Percentiles rank a stretch among this genome's conserved stretches.
Evolutionary conservation across 1,140 invertebrate genomes (phyloP).

Genomic region (Zaprionus nigranus): DNA sequence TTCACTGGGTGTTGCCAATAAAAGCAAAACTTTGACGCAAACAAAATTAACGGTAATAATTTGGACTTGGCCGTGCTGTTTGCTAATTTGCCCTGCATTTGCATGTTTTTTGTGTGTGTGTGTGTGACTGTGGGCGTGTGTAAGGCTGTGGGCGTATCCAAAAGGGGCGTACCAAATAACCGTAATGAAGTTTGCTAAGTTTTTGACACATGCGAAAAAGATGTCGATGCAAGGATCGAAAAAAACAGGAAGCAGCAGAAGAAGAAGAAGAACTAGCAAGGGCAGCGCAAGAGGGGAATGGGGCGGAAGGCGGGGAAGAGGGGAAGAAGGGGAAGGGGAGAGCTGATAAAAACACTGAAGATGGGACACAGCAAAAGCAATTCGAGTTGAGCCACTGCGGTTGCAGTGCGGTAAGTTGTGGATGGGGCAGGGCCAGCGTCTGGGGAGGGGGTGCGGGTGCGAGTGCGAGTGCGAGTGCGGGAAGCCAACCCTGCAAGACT

Average conservation of each 20-base stretch:
- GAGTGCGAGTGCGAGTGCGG: too few relatives aligned
- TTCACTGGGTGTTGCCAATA: constrained; percentile 15
- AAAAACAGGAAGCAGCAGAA: constrained; percentile 17
- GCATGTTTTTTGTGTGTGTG: constrained; percentile 50
- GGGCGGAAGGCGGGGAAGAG: background rate
- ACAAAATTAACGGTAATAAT: constrained; percentile 77
- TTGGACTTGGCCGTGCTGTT: constrained; percentile 63
- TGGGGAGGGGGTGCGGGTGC: background rate
- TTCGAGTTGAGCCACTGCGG: constrained; percentile 3
- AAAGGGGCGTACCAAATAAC: constrained; percentile 61
- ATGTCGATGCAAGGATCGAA: constrained; percentile 37
- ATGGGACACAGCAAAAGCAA: constrained; percentile 10
- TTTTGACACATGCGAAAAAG: constrained; percentile 74
- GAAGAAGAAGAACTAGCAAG: constrained; percentile 17
- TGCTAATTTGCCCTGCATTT: constrained; percentile 64
- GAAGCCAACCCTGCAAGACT: background rate
- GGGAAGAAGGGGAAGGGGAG: too few relatives aligned
- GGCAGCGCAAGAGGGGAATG: background rate
- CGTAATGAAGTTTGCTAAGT: constrained; percentile 77
- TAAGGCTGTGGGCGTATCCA: constrained; percentile 16
- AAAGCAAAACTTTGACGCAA: constrained; percentile 70
- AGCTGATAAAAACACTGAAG: constrained; percentile 4
- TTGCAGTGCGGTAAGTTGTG: background rate
- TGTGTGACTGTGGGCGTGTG: constrained; percentile 23
- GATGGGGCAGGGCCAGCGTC: background rate